Conservation (phyloP, 2,888 invertebrate genomes). For the Acronicta leporina region DNA sequence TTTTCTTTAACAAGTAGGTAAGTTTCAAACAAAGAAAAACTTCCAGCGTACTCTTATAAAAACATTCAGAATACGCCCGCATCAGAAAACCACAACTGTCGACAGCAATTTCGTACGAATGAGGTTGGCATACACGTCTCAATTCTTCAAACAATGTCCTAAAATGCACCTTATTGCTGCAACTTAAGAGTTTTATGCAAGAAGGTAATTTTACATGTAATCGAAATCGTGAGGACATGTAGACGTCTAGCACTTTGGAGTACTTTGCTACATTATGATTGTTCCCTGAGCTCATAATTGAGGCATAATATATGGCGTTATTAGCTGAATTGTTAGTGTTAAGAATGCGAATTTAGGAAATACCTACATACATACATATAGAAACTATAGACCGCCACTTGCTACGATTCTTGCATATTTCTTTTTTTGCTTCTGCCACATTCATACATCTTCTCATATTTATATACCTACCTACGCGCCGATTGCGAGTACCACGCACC, state of each 20-base stretch:
- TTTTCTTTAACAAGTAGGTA: too few relatives aligned
- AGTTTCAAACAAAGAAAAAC: background rate
- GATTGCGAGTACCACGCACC: too few relatives aligned
- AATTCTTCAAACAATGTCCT: slow-evolving; percentile 43
- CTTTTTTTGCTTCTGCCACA: too few relatives aligned
- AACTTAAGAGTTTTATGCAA: slow-evolving; percentile 15
- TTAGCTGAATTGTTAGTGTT: slow-evolving; percentile 33
- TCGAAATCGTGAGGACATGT: slow-evolving; percentile 75
- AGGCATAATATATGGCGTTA: slow-evolving; percentile 43
- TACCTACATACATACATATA: slow-evolving; percentile 5
- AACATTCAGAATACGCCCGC: slow-evolving; percentile 64
- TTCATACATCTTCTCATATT: too few relatives aligned
- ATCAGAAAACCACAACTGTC: slow-evolving; percentile 72
- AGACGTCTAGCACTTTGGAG: slow-evolving; percentile 62
- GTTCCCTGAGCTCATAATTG: slow-evolving; percentile 57
- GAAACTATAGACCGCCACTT: too few relatives aligned
- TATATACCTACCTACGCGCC: too few relatives aligned
- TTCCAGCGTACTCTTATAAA: slow-evolving; percentile 15
- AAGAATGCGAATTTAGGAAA: slow-evolving; percentile 20
- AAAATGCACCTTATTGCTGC: slow-evolving; percentile 26
- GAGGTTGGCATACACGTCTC: slow-evolving; percentile 75
- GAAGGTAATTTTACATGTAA: slow-evolving; percentile 67
- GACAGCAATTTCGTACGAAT: slow-evolving; percentile 76
- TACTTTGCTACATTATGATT: slow-evolving; percentile 69
- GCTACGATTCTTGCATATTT: too few relatives aligned